Base-by-base conservation (phyloP, 1,140 invertebrate genomes). In the Phocides pigmalion region DNA sequence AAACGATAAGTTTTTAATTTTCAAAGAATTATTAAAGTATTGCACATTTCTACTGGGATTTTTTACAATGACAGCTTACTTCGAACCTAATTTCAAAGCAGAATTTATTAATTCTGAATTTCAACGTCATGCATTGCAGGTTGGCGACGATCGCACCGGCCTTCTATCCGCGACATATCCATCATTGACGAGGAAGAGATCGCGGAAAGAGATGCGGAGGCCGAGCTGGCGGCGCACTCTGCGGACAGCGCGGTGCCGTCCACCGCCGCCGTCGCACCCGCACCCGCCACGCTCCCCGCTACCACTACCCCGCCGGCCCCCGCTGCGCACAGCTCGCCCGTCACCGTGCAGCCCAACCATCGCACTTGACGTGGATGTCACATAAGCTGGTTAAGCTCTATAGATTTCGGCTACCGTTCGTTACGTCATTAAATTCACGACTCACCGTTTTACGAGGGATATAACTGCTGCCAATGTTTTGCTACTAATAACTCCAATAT, bases 121-220 rank as follows among this genome's bases (percentile, higher is more conserved):
- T 37, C 17, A 12, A 39, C 11, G 35, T 1, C 11, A 28, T 28
- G 6, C 9, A 1, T 28, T 6, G 5, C 25, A 79, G 94, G 94
- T 28, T 96, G 96, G 95, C 92, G 94, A 3, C 93, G 95, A 56
- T 94, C 95, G 16, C 94, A 96, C 74, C 92, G 95, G 46, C 96
- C 95, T 0, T 97, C 96, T 0, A 95, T 97, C 14, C 93, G 96
- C 28, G 96, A 97, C 77, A 97, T 97, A 22, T 96, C 95, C 42
- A 96, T 97, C 74, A 96, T 96, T 79, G 95, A 96, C 79, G 94
- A 95, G 72, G 94, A 95, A 68, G 94, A 95, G 17, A 32, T 82
- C 0, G 85, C 72, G 6, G 88, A 90, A 50, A 68, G 82, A 0
- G 88, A 90, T 44, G 82, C 84, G 14, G 86, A 89, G 61, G 77